Base-by-base conservation (phyloP, 2,113 vertebrate species). In the Triplophysa tibetana region DNA sequence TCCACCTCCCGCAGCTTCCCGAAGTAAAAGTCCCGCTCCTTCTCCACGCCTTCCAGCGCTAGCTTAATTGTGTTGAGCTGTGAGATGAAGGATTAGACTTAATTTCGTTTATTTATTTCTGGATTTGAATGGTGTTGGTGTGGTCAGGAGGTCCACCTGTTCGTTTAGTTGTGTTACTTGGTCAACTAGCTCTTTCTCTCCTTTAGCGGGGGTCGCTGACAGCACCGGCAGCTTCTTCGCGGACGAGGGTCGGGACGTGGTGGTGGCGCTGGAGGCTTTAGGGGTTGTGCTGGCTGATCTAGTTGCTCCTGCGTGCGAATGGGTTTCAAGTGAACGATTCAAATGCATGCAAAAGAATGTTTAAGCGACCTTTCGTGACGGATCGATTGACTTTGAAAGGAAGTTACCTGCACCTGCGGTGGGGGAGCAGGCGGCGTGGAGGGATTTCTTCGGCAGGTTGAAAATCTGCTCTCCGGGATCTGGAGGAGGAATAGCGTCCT, bases 401-500 rank as follows among this genome's bases (percentile, higher is more conserved):
- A 38, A 7, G 33, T 38, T 38, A 38, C 33, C 33, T 38, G 33
- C 90, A 98, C 98, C 98, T 95, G 98, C 97, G 38, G 96, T 99
- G 0, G 98, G 98, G 58, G 97, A 99, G 88, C 97, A 98, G 79
- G 96, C 98, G 79, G 97, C 98, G 19, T 99, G 97, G 89, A 93
- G 95, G 80, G 98, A 95, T 90, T 99, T 99, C 90, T 98, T 99
- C 21, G 98, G 98, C 89, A 99, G 92, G 90, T 99, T 99, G 90
- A 99, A 99, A 89, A 99, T 99, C 87, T 99, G 98, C 93, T 99
- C 97, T 0, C 98, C 98, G 0, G 97, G 97, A 88, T 98, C 97
- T 0, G 98, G 98, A 1, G 98, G 98, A 62, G 97, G 98, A 79
- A 98, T 94, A 68, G 96, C 97, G 13, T 99, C 98, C 91, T 99